Conservation (phyloP, 2,888 invertebrate genomes). For the Apotomis capreana region DNA sequence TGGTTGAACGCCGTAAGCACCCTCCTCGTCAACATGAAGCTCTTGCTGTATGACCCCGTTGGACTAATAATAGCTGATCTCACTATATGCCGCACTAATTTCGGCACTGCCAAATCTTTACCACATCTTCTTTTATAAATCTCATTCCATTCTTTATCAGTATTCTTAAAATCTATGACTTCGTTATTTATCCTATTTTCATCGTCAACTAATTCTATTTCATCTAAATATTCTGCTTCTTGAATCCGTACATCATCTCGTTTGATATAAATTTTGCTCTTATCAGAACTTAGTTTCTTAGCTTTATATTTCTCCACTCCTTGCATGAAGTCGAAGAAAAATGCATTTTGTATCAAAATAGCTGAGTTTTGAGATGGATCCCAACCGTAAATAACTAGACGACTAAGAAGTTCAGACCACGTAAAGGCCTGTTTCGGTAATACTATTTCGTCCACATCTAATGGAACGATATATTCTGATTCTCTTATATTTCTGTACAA, state of each 20-base stretch:
- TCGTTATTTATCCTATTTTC: constrained; percentile 57
- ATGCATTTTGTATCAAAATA: constrained; percentile 86
- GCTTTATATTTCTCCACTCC: constrained; percentile 56
- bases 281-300: constrained; percentile 50
- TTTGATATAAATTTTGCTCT: constrained; percentile 68
- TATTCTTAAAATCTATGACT: constrained; percentile 60
- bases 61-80: constrained; percentile 85
- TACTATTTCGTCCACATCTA: constrained; percentile 90
- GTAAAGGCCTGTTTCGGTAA: constrained; percentile 84
- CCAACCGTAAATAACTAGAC: constrained; percentile 71
- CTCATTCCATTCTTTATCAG: constrained; percentile 50
- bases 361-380: constrained; percentile 81
- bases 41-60: constrained; percentile 87
- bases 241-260: constrained; percentile 74
- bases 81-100: constrained; percentile 75
- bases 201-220: constrained; percentile 65
- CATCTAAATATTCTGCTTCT: constrained; percentile 54
- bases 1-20: constrained; percentile 90
- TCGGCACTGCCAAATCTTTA: constrained; percentile 62
- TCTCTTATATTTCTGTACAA: constrained; percentile 87
- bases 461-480: constrained; percentile 86
- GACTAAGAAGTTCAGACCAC: constrained; percentile 83
- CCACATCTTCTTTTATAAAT: constrained; percentile 64
- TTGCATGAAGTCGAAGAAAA: constrained; percentile 85
- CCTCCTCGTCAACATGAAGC: constrained; percentile 86